Evolutionary conservation across 2,113 vertebrate species (phyloP).

Genomic region (Cygnus buccinator): DNA sequence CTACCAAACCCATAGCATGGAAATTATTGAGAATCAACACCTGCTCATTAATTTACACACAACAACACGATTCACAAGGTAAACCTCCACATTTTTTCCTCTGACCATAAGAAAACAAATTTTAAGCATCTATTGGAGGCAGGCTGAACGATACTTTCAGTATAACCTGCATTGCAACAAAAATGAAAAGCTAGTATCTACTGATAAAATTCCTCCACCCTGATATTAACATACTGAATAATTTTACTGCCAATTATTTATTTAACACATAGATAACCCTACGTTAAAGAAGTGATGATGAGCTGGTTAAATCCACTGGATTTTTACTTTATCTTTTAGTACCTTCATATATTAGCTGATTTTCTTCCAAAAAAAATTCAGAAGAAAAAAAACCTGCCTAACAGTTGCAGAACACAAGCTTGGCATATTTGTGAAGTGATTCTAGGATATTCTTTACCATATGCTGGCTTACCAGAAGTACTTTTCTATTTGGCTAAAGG

Average conservation of each 20-base stretch:
- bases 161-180: constrained; percentile 54
- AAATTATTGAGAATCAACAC: constrained; percentile 41
- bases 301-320: not conserved
- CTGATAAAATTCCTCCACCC: not conserved
- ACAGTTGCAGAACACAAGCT: constrained; percentile 63
- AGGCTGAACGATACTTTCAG: constrained; percentile 7
- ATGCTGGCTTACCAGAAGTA: constrained; percentile 63
- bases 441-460: constrained; percentile 67
- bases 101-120: not conserved
- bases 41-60: constrained; percentile 42
- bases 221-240: not conserved
- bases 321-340: constrained; percentile 26
- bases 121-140: not conserved
- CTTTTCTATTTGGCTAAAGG: constrained; percentile 60
- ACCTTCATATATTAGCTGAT: constrained; percentile 44
- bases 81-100: constrained; percentile 43
- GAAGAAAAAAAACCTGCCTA: constrained; percentile 47
- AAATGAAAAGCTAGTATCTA: constrained; percentile 36
- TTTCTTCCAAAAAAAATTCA: constrained; percentile 31
- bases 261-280: not conserved
- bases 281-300: not conserved
- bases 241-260: constrained; percentile 4
- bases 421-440: constrained; percentile 69
- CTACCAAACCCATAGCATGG: not conserved
- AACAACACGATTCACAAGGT: constrained; percentile 39